Evolutionary conservation across 2,113 vertebrate genomes (phyloP).

Genomic region (Ophiodon elongatus): DNA sequence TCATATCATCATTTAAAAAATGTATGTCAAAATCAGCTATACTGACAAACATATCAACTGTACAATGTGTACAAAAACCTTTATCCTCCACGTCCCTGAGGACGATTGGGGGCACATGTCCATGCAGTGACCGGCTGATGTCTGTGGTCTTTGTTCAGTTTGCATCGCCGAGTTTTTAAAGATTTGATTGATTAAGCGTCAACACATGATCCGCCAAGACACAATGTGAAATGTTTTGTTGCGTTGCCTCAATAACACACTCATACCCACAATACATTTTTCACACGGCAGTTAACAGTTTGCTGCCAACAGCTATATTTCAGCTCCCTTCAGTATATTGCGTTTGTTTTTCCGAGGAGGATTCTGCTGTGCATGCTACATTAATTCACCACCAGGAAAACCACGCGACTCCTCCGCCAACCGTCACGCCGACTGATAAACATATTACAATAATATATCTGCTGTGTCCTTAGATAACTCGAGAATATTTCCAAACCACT

Average conservation of each 20-base stretch:
- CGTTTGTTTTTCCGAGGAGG: slow-evolving; percentile 42
- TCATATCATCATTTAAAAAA: not conserved
- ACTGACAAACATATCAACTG: too few species aligned
- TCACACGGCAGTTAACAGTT: slow-evolving; percentile 10
- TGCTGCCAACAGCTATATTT: slow-evolving; percentile 3
- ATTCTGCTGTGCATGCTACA: slow-evolving; percentile 29
- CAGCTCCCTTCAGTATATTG: slow-evolving; percentile 10
- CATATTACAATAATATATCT: slow-evolving; percentile 20
- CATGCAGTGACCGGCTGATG: not conserved
- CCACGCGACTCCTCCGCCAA: slow-evolving; percentile 1
- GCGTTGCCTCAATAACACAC: not conserved
- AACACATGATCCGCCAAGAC: not conserved
- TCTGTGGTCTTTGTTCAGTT: not conserved
- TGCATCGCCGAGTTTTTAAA: not conserved
- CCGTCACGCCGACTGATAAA: slow-evolving; percentile 35
- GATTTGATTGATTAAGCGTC: not conserved
- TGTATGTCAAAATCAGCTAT: too few species aligned
- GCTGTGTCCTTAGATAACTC: slow-evolving; percentile 33
- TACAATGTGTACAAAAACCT: too few species aligned
- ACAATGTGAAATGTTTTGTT: not conserved
- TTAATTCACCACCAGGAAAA: slow-evolving; percentile 23
- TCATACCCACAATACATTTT: not conserved
- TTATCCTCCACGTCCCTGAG: too few species aligned
- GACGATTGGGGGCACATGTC: not conserved
- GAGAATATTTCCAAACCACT: slow-evolving; percentile 12